phyloP scores from a whole-genome alignment of 2,888 invertebrate genomes.

The Acrobasis consociella region DNA sequence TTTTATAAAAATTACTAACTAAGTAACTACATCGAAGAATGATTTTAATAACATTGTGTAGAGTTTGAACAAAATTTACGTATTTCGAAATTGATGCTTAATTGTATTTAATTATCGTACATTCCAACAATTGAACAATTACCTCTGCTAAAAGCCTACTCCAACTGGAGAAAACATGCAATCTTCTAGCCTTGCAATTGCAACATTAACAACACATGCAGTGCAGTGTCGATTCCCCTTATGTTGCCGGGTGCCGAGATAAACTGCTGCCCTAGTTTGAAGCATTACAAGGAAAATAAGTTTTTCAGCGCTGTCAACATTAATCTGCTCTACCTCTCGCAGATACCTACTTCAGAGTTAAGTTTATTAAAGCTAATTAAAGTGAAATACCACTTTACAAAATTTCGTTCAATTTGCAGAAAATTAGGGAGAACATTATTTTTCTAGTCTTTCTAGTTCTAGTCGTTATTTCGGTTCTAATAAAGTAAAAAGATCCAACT shows the following conservation, averaged over 20 bases:
- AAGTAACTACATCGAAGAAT: background rate
- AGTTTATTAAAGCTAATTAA: too few relatives aligned
- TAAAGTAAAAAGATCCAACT: too few relatives aligned
- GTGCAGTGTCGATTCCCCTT: background rate
- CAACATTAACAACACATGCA: background rate
- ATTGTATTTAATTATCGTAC: slow-evolving; percentile 1
- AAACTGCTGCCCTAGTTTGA: background rate
- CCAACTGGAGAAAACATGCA: background rate
- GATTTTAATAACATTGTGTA: slow-evolving; percentile 1
- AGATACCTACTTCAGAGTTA: too few relatives aligned
- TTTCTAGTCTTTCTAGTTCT: too few relatives aligned
- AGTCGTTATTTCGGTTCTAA: too few relatives aligned
- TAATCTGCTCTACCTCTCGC: too few relatives aligned
- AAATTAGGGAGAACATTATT: too few relatives aligned
- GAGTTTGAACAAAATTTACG: background rate
- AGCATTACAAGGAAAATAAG: background rate
- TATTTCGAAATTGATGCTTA: background rate
- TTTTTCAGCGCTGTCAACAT: background rate
- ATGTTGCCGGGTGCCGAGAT: background rate
- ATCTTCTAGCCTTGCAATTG: slow-evolving; percentile 7
- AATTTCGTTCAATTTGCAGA: too few relatives aligned
- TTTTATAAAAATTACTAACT: background rate
- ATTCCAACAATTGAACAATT: slow-evolving; percentile 3
- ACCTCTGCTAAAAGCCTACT: background rate
- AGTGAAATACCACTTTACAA: too few relatives aligned